Evolutionary conservation across 2,113 vertebrate species (phyloP), one percentile per base, ranked within the genome.

Genomic region (Limnothrissa miodon): DNA sequence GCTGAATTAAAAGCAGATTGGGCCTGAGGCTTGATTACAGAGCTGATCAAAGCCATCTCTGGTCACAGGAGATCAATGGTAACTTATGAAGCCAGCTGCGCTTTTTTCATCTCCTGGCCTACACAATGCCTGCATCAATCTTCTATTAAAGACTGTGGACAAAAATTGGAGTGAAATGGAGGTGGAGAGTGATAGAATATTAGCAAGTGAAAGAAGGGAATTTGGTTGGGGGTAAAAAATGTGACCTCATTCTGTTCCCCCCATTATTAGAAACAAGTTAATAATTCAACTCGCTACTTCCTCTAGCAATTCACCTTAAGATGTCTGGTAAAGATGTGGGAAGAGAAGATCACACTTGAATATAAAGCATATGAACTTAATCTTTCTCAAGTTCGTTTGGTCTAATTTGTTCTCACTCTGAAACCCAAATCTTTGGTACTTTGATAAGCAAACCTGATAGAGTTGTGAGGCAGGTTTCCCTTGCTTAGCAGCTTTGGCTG

Each of bases 31-130:
- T 44, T 29, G 84, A 83, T 79, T 80, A 46, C 53, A 62, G 25
- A 21, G 74, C 78, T 42, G 46, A 80, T 88, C 84, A 88, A 81
- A 87, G 87, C 45, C 85, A 74, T 78, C 7, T 79, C 70, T 74
- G 79, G 81, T 45, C 79, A 1, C 51, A 23, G 85, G 78, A 87
- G 83, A 89, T 91, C 88, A 89, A 83, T 87, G 83, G 1, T 15
- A 25, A 80, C 78, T 13, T 79, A 78, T n/a, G 51, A 19, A 19
- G 23, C 70, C 82, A 83, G 78, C 53, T 70, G 81, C 23, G 81
- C n/a, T 23, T 39, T 45, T 9, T 44, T 44, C 39, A 44, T 25
- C 23, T 82, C 17, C 4, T 62, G 11, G n/a, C 29, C n/a, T 45
- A 56, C 39, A 82, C 45, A 56, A 66, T 70, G 39, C 33, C 39